Percentiles rank a stretch among this genome's conserved stretches.
Evolutionary conservation across 2,888 invertebrate species (phyloP).

Genomic region (Acanthoscelides obtectus): DNA sequence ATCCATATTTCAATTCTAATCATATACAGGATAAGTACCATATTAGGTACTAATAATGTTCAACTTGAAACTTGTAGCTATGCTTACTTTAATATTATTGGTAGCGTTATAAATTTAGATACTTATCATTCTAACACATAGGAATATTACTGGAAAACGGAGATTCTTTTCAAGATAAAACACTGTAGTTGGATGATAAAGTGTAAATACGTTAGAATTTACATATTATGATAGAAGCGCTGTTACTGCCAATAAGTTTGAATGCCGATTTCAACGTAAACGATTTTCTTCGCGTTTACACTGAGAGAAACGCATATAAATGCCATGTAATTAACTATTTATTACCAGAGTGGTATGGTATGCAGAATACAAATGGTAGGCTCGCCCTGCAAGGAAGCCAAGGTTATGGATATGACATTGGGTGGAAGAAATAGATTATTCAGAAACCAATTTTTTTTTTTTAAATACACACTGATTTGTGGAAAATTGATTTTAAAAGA

Average conservation of each 20-base stretch:
- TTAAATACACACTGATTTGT: too few species aligned
- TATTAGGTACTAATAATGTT: not conserved
- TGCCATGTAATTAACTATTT: not conserved
- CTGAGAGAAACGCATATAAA: not conserved
- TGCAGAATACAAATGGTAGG: too few species aligned
- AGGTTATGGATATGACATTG: too few species aligned
- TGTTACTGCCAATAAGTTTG: not conserved
- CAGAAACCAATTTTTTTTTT: too few species aligned
- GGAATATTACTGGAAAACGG: not conserved
- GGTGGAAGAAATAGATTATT: too few species aligned
- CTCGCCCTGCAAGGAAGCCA: too few species aligned
- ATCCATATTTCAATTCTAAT: not conserved
- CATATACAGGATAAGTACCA: not conserved
- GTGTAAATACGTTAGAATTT: not conserved
- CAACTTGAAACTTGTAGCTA: not conserved
- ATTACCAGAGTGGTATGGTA: too few species aligned
- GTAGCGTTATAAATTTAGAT: not conserved
- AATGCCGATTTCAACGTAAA: not conserved
- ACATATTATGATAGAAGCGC: not conserved
- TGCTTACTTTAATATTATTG: not conserved
- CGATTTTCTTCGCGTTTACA: not conserved
- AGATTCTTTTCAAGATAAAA: not conserved
- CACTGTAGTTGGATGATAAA: not conserved
- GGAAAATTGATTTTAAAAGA: too few species aligned
- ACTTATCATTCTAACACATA: not conserved